phyloP scores from a whole-genome alignment of 2,888 invertebrate species.

The Tiliacea citrago region DNA sequence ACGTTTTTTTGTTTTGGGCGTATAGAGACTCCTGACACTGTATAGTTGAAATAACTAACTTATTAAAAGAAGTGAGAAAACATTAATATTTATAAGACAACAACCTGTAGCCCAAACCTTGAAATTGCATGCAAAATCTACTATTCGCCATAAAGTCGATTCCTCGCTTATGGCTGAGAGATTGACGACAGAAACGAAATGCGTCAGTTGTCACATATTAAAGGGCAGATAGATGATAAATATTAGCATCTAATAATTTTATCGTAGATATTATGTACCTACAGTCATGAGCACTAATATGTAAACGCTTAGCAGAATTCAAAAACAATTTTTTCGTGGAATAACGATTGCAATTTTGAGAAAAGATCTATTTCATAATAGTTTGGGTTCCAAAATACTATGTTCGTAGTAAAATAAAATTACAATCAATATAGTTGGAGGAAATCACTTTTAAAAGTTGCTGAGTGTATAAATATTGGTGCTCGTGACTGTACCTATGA shows the following conservation, averaged over 20 bases:
- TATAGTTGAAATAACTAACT: not conserved
- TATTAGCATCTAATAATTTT: slow-evolving; percentile 66
- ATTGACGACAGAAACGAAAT: slow-evolving; percentile 72
- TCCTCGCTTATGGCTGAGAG: slow-evolving; percentile 72
- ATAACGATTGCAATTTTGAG: too few species aligned
- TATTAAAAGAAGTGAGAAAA: slow-evolving; percentile 3
- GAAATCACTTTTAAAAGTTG: too few species aligned
- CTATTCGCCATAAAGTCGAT: slow-evolving; percentile 75
- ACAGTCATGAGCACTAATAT: too few species aligned
- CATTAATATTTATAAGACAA: slow-evolving; percentile 33
- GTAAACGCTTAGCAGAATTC: too few species aligned
- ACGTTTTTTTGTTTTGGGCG: not conserved
- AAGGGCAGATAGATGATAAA: slow-evolving; percentile 67
- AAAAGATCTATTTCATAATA: too few species aligned
- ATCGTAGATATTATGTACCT: slow-evolving; percentile 46
- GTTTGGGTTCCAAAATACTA: too few species aligned
- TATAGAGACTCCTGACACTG: not conserved
- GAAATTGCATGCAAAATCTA: slow-evolving; percentile 80
- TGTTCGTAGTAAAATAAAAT: too few species aligned
- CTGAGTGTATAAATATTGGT: too few species aligned
- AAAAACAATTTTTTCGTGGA: too few species aligned
- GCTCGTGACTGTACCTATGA: too few species aligned
- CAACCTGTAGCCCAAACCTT: slow-evolving; percentile 72
- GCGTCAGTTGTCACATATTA: slow-evolving; percentile 71
- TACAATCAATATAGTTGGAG: too few species aligned